Conservation (phyloP, 2,888 invertebrate genomes). For the Conomelus anceps region DNA sequence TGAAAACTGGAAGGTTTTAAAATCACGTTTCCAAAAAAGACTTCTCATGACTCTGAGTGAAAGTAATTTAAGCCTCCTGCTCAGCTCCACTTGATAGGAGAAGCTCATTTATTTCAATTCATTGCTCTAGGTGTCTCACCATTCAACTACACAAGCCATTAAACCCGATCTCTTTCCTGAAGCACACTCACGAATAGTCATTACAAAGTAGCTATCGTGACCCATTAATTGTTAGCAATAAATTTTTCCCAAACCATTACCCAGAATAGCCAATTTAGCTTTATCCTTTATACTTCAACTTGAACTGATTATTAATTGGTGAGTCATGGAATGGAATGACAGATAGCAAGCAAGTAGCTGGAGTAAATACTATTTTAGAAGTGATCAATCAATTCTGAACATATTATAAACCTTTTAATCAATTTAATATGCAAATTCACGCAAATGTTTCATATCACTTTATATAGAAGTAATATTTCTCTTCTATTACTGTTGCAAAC, state of each 20-base stretch:
- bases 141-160: background rate
- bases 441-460: no score
- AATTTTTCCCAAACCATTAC: background rate
- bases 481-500: no score
- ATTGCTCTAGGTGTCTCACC: background rate
- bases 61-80: background rate
- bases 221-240: background rate
- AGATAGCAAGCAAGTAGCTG: background rate
- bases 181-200: background rate
- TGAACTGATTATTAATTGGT: background rate
- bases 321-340: background rate
- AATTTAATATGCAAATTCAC: no score
- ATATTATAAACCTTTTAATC: no score
- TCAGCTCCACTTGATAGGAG: background rate
- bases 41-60: background rate
- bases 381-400: background rate
- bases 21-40: background rate
- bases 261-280: background rate
- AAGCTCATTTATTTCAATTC: background rate
- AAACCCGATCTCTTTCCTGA: background rate
- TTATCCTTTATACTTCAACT: background rate
- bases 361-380: no score
- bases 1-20: background rate
- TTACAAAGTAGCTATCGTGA: background rate
- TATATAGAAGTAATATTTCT: no score